Conservation (phyloP, 2,797 vertebrate species). For the Melanotaenia nigrans region DNA sequence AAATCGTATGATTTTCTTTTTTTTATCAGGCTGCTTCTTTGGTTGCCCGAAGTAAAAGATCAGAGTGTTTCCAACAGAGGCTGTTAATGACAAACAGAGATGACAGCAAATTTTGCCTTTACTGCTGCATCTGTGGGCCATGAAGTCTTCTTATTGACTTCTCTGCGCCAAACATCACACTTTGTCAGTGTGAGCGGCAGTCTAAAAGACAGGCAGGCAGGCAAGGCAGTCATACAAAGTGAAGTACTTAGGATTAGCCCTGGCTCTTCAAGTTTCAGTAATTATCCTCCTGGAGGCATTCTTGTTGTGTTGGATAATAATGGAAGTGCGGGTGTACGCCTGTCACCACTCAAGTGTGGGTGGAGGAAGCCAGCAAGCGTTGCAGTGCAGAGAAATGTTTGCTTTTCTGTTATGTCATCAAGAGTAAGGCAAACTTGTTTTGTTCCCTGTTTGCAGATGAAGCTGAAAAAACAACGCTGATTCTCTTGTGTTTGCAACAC, state of each 20-base stretch:
- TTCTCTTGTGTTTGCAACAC: constrained; percentile 23
- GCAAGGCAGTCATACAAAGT: constrained; percentile 82
- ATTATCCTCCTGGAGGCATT: constrained; percentile 85
- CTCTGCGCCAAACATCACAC: constrained; percentile 73
- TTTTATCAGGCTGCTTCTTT: constrained; percentile 34
- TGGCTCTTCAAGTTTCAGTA: constrained; percentile 85
- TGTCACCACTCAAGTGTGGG: constrained; percentile 86
- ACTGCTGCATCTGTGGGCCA: constrained; percentile 65
- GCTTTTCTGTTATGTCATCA: constrained; percentile 82
- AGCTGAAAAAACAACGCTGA: constrained; percentile 29
- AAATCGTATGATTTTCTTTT: constrained; percentile 36
- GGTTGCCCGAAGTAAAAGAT: constrained; percentile 49
- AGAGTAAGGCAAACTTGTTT: constrained; percentile 65
- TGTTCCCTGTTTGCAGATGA: constrained; percentile 49
- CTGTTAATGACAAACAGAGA: background rate
- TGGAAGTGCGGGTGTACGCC: constrained; percentile 82
- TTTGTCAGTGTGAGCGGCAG: constrained; percentile 81
- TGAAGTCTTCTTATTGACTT: constrained; percentile 79
- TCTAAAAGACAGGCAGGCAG: constrained; percentile 80
- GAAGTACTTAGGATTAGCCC: constrained; percentile 85
- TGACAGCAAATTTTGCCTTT: constrained; percentile 65
- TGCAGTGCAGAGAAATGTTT: constrained; percentile 80
- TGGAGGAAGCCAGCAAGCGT: constrained; percentile 77
- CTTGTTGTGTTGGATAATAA: constrained; percentile 82
- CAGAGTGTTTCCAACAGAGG: constrained; percentile 42